Percentiles rank a stretch among this genome's conserved stretches.
These are phyloP conservation scores for Drosophila buzzatii DNA, from an alignment of 2,888 invertebrate genomes.

Conservation along the genomic window DNA sequence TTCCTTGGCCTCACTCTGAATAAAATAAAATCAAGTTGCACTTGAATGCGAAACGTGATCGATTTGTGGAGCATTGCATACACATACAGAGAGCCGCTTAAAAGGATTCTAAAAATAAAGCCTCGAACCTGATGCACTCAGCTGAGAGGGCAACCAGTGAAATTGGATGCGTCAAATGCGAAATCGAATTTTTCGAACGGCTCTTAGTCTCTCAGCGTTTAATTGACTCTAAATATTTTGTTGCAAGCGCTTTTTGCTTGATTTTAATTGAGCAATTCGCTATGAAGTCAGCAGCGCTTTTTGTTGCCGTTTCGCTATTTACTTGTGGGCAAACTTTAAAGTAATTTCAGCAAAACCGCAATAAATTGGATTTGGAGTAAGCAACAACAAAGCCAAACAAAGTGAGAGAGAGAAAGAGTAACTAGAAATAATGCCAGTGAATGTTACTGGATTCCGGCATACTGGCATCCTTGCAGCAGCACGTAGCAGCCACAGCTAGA, in stretches of 20 bases:
- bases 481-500: conserved; percentile 30
- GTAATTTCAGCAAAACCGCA: conserved; percentile 65
- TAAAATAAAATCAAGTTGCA: conserved; percentile 9
- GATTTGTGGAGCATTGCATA: conserved; percentile 10
- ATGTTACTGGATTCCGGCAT: conserved; percentile 5
- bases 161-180: conserved; percentile 17
- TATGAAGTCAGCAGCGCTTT: conserved; percentile 47
- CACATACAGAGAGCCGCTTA: background rate
- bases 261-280: conserved; percentile 65
- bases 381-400: conserved; percentile 1
- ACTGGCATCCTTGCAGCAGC: conserved; percentile 35
- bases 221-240: conserved; percentile 78
- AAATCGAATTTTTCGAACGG: conserved; percentile 16
- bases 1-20: background rate
- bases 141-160: background rate
- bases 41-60: conserved; percentile 27
- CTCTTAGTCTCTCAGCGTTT: conserved; percentile 29
- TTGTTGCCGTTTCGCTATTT: conserved; percentile 47
- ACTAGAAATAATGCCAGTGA: conserved; percentile 24
- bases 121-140: background rate
- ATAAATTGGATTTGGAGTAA: conserved; percentile 54
- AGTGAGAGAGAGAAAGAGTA: background rate
- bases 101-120: conserved; percentile 1
- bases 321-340: conserved; percentile 64
- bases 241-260: conserved; percentile 48